Evolutionary conservation across 2,888 invertebrate genomes (phyloP).

Genomic region (Eupithecia abbreviata): DNA sequence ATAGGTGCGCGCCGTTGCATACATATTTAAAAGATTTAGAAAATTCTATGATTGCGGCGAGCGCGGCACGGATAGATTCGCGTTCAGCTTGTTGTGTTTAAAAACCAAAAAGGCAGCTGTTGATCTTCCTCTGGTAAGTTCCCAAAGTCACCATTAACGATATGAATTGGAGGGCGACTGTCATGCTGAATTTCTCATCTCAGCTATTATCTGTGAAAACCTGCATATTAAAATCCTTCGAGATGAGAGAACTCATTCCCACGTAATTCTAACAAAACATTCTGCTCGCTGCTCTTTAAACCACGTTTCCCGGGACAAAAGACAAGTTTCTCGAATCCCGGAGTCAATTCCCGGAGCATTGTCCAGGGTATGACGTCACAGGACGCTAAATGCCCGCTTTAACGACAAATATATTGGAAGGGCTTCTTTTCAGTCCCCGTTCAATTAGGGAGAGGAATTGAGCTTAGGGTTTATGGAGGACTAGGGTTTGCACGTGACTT

Average conservation of each 20-base stretch:
- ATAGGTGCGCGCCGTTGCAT: no score
- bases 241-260: neutral
- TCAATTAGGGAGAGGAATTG: neutral
- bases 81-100: no score
- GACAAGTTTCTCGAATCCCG: slow-evolving; percentile 75
- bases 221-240: neutral
- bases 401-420: slow-evolving; percentile 53
- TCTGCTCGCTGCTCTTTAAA: slow-evolving; percentile 22
- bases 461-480: neutral
- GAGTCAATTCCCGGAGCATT: slow-evolving; percentile 75
- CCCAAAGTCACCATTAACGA: no score
- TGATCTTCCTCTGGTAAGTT: no score
- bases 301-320: slow-evolving; percentile 57
- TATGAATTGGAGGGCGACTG: no score
- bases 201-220: neutral
- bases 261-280: neutral
- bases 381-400: slow-evolving; percentile 52
- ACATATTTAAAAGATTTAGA: no score
- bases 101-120: no score
- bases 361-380: slow-evolving; percentile 54
- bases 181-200: no score
- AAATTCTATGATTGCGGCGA: no score
- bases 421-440: slow-evolving; percentile 13
- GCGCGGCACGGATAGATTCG: no score
- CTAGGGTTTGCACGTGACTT: neutral